phyloP scores from a whole-genome alignment of 2,113 vertebrate species.

The Hemicordylus capensis region DNA sequence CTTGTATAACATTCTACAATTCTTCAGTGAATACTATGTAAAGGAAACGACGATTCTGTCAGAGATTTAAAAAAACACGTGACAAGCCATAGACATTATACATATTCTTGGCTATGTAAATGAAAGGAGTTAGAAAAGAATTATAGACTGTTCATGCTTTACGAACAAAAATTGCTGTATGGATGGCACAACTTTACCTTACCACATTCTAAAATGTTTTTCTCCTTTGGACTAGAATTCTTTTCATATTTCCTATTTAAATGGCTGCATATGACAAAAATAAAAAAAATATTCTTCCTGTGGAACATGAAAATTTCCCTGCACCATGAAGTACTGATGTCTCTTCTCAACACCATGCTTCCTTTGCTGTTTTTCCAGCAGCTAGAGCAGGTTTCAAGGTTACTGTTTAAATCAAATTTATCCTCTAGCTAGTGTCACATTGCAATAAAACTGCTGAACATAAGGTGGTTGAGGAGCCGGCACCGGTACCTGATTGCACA shows the following conservation, averaged over 20 bases:
- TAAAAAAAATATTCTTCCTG: neutral
- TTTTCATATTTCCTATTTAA: neutral
- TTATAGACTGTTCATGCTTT: constrained; percentile 52
- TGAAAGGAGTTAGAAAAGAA: neutral
- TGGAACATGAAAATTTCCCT: neutral
- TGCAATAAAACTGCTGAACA: neutral
- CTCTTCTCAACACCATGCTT: neutral
- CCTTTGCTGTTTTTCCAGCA: neutral
- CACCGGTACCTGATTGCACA: neutral
- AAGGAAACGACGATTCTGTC: neutral
- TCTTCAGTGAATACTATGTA: constrained; percentile 2
- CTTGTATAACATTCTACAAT: neutral
- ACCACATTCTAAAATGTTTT: neutral
- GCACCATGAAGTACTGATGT: neutral
- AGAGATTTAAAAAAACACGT: constrained; percentile 54
- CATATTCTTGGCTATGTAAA: neutral
- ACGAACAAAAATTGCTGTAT: constrained; percentile 66
- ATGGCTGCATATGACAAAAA: neutral
- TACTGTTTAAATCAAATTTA: neutral
- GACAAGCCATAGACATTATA: constrained; percentile 14
- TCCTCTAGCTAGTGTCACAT: neutral
- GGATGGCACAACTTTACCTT: too few species aligned
- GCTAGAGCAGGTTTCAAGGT: neutral
- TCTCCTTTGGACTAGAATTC: neutral
- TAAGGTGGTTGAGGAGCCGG: neutral